Conservation (phyloP, 2,797 vertebrate genomes). For the Cyprinodon diabolis region DNA sequence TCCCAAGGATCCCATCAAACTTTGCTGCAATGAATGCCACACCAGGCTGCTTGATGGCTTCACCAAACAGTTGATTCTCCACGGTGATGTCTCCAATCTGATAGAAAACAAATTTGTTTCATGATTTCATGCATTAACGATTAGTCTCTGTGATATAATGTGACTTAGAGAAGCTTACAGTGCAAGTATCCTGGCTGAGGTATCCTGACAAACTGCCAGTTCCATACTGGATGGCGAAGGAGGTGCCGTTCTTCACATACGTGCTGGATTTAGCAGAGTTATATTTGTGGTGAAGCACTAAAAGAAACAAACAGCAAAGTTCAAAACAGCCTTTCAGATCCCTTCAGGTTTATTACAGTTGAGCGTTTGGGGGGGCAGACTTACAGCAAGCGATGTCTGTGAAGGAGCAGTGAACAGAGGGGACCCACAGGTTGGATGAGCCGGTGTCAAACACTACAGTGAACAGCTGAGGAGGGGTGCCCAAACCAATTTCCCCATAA, state of each 20-base stretch:
- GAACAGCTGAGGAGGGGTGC: conserved; percentile 88
- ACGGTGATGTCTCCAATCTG: conserved; percentile 78
- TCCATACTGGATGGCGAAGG: conserved; percentile 92
- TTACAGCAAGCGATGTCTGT: conserved; percentile 91
- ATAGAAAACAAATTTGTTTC: background rate
- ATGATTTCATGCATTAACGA: background rate
- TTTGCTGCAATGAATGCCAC: conserved; percentile 90
- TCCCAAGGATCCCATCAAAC: conserved; percentile 96
- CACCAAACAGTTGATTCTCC: conserved; percentile 88
- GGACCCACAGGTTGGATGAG: conserved; percentile 97
- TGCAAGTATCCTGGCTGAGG: conserved; percentile 89
- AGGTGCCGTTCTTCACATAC: conserved; percentile 90
- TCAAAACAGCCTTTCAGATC: background rate
- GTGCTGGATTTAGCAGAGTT: conserved; percentile 88
- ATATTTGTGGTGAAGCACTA: conserved; percentile 93
- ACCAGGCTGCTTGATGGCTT: conserved; percentile 93
- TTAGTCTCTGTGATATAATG: background rate
- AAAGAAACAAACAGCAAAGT: background rate
- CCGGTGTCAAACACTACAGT: conserved; percentile 97
- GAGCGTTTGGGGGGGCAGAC: conserved; percentile 50
- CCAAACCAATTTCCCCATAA: conserved; percentile 86
- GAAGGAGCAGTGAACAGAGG: conserved; percentile 87
- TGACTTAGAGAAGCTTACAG: conserved; percentile 47
- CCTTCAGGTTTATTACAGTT: rapidly evolving
- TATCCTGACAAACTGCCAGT: conserved; percentile 92